Evolutionary conservation across 2,888 invertebrate genomes (phyloP), one percentile per base, ranked within the genome.

Genomic region (Drosophila formosana): DNA sequence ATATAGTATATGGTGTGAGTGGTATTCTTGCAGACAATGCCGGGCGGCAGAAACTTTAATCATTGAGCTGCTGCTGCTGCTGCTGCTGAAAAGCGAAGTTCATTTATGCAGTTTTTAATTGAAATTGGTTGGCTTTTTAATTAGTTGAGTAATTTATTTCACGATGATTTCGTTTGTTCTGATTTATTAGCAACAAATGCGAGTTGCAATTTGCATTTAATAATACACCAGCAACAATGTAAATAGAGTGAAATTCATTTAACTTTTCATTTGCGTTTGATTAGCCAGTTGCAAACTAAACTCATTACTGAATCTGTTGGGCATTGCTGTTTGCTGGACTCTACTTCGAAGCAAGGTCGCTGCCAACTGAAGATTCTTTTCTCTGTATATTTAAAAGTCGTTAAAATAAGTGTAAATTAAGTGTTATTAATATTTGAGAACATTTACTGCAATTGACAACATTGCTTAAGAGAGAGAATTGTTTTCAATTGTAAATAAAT

Each of bases 251-350:
- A 28, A 28, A 28, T 5, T 4, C 3, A 28, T 28, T 5, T 7
- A 30, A 30, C 30, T 30, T 30, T 30, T 6, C 5, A 6, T 30
- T 30, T 18, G 18, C 18, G 32, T 32, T 32, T 32, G 9, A 32
- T 32, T 8, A 11, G 4, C 41, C 3, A n/a, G 18, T 13, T 41
- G 41, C 5, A 41, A 41, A 13, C 18, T 26, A 26, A 46, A 13
- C 63, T 52, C 62, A 72, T 53, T 62, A 52, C 7, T 3, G n/a
- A 37, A 23, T 28, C 63, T 53, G 18, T 26, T 13, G 6, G 23
- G 51, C 51, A 60, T 11, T 58, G 11, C 6, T 8, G 8, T 9
- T 37, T 18, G 13, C 13, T 9, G 13, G 4, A 13, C 26, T 39
- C 34, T 13, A 45, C 43, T 13, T 13, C 9, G 32, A 18, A 13